phyloP scores from a whole-genome alignment of 2,888 invertebrate species.

The Rapana venosa region DNA sequence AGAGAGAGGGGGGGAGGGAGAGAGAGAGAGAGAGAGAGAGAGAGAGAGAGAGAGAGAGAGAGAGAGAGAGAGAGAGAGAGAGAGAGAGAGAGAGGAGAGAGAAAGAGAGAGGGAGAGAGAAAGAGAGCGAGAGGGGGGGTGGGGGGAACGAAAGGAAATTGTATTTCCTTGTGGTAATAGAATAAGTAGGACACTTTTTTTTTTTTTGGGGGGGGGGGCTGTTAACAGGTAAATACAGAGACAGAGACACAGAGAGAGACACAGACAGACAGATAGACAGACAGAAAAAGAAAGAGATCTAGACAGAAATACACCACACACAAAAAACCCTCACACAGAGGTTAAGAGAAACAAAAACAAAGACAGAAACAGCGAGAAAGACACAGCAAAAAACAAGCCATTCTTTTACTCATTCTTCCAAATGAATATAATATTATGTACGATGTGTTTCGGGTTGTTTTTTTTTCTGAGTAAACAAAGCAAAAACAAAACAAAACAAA shows the following conservation, averaged over 20 bases:
- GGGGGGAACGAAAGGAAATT: too few relatives aligned
- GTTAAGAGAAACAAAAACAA: neutral
- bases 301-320: neutral
- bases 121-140: neutral
- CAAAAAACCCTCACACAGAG: too few relatives aligned
- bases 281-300: neutral
- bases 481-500: neutral
- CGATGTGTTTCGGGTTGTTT: too few relatives aligned
- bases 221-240: neutral
- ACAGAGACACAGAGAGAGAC: neutral
- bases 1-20: neutral
- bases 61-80: neutral
- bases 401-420: neutral
- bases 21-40: neutral
- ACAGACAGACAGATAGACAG: neutral
- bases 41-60: neutral
- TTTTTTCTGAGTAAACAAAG: too few relatives aligned
- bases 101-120: constrained; percentile 24
- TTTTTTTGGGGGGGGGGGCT: too few relatives aligned
- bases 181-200: too few relatives aligned
- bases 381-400: neutral
- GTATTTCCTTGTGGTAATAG: too few relatives aligned
- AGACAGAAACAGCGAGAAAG: neutral
- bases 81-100: constrained; percentile 4
- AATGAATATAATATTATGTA: too few relatives aligned